Evolutionary conservation across 2,113 vertebrate species (phyloP), one percentile per base, ranked within the genome.

Genomic region (Cercopithecus mona): DNA sequence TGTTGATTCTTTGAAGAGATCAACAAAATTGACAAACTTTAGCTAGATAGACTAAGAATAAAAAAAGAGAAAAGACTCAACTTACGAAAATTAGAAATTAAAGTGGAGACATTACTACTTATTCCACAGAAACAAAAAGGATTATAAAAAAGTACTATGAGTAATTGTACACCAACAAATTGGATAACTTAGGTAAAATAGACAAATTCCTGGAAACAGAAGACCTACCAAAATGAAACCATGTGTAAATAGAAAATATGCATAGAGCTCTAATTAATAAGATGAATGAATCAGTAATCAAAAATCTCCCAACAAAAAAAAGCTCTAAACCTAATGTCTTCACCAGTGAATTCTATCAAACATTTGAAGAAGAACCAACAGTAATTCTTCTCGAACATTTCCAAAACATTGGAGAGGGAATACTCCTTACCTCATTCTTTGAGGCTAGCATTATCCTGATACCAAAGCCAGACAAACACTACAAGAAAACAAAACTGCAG

Each of bases 71-170:
- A 16, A 84, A 61, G 70, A 22, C 35, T 64, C 75, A 85, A 43
- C 80, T 84, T 55, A 84, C 35, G 57, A 90, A 59, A 86, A 76
- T 91, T 18, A 91, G 25, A 90, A 93, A 30, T 76, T n/a, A 95
- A 40, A 66, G 32, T 90, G 66, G 55, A 50, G 17, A 50, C 30
- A n/a, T 95, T 68, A 75, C 40, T 86, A 70, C 27, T 8, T 48
- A 14, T 90, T 90, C n/a, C 75, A 66, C 9, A 45, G 48, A 95
- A 85, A 95, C 81, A 43, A 73, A 86, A 91, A 61, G 4, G 52
- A 8, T 76, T 87, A 2, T 70, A 59, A 89, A 66, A 55, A 13
- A 81, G 59, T 76, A 59, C 35, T 55, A 0, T 90, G 59, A 84
- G 7, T 27, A 89, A 35, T 61, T 52, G 27, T 66, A 18, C 16